Base-by-base conservation (phyloP, 2,888 invertebrate genomes). In the Lingula anatina region DNA sequence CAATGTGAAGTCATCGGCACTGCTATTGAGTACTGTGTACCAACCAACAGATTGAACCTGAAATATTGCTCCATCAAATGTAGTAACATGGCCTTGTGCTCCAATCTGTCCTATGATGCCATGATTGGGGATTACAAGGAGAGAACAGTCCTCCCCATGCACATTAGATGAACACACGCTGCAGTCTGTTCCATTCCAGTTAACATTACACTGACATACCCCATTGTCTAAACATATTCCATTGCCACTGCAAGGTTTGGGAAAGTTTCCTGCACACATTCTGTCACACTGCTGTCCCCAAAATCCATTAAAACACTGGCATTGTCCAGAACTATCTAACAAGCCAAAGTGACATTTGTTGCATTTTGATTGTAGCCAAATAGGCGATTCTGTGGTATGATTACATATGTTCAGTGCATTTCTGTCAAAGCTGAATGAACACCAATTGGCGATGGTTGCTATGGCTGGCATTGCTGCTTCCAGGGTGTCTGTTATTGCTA, bases 221-320 rank as follows among this genome's bases (percentile, higher is more conserved):
- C 66, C 66, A 23, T 50, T 46, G 1, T 48, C 52, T 18, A 50
- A 56, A 49, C 65, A 65, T 5, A 41, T 47, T 36, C 66, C 64
- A 42, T 62, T 55, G 12, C 53, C 52, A 40, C 37, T 59, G 49
- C 65, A 65, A 2, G 64, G 61, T 35, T 43, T 56, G n/a, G 40
- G 36, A 15, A 50, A 53, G 3, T 64, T 64, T 31, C 60, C 62
- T 12, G 61, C 60, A 50, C 68, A 68, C 2, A 51, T 50, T 21
- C 43, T 45, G 15, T 60, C 47, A 52, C 68, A 68, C 5, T 50
- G 42, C 4, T 46, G 27, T 24, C 66, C 68, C 53, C 60, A 61
- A 50, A 58, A 65, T n/a, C 65, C 65, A 49, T 54, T 55, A 47
- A 61, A 56, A 47, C 65, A 65, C 7, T 49, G 28, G 46, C 65